Evolutionary conservation across 2,797 vertebrate species (phyloP).

Genomic region (Tinamus major): DNA sequence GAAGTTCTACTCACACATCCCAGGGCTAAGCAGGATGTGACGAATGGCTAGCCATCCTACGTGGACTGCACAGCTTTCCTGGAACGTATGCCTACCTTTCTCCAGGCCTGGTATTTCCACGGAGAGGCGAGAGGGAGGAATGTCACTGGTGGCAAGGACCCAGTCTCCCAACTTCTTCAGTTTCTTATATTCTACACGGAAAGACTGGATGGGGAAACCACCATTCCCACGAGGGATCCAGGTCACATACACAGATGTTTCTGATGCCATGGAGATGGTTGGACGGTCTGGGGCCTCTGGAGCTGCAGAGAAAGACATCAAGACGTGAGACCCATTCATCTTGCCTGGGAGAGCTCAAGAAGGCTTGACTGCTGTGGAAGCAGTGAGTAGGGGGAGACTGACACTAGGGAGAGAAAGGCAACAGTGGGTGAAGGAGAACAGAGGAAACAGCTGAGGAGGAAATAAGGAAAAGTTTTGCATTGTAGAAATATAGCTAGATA

Average conservation of each 20-base stretch:
- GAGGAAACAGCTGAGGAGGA: not conserved
- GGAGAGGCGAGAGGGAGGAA: conserved; percentile 93
- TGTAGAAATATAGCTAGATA: not conserved
- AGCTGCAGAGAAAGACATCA: conserved; percentile 78
- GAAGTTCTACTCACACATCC: not conserved
- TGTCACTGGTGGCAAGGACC: conserved; percentile 92
- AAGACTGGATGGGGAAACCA: conserved; percentile 96
- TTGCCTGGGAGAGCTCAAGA: not conserved
- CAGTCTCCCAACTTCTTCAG: conserved; percentile 93
- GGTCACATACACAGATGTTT: conserved; percentile 95
- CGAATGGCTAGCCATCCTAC: not conserved
- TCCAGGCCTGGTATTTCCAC: conserved; percentile 94
- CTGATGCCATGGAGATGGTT: conserved; percentile 94
- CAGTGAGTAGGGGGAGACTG: not conserved
- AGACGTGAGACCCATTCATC: not conserved
- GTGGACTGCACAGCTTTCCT: not conserved
- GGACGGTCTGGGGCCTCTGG: conserved; percentile 98
- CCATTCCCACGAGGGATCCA: conserved; percentile 99
- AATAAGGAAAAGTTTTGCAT: not conserved
- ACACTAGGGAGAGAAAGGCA: not conserved
- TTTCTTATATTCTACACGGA: conserved; percentile 95
- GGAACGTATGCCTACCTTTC: conserved; percentile 86
- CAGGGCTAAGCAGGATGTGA: not conserved
- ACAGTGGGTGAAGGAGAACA: not conserved
- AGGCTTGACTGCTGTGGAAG: not conserved